phyloP scores from a whole-genome alignment of 2,888 invertebrate genomes.

The Andrena dorsata region DNA sequence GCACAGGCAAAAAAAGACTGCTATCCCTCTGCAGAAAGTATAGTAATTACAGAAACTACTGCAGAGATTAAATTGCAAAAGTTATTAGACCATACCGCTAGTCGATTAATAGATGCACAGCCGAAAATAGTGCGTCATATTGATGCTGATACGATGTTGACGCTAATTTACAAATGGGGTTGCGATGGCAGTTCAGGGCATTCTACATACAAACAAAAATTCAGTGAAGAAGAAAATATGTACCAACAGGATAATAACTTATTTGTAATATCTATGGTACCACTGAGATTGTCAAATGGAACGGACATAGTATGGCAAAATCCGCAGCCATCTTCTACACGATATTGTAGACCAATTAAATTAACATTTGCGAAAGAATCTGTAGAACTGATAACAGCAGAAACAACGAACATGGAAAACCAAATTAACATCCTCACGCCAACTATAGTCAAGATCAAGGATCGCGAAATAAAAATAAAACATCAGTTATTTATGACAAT shows the following conservation, averaged over 20 bases:
- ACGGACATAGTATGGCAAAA: neutral
- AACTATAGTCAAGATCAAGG: neutral
- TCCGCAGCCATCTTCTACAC: neutral
- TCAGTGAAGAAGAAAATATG: neutral
- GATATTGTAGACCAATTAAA: slow-evolving; percentile 10
- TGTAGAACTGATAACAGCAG: neutral
- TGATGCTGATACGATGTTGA: too few relatives aligned
- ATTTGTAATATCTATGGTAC: slow-evolving; percentile 18
- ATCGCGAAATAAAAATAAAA: slow-evolving; percentile 3
- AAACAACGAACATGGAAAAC: slow-evolving; percentile 1
- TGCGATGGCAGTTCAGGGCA: slow-evolving; percentile 4
- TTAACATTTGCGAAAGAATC: slow-evolving; percentile 9
- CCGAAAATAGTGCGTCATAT: neutral
- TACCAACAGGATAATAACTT: slow-evolving; percentile 6
- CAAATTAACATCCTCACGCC: slow-evolving; percentile 4
- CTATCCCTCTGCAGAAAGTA: neutral
- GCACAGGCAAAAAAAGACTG: neutral
- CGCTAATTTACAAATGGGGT: neutral
- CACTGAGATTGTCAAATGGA: neutral
- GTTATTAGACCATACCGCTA: neutral
- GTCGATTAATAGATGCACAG: neutral
- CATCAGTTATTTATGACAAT: slow-evolving; percentile 11
- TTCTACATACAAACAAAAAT: neutral
- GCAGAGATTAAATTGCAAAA: slow-evolving; percentile 8
- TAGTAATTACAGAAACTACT: neutral